phyloP scores from a whole-genome alignment of 1,140 invertebrate species.

The Drosophila virilis region DNA sequence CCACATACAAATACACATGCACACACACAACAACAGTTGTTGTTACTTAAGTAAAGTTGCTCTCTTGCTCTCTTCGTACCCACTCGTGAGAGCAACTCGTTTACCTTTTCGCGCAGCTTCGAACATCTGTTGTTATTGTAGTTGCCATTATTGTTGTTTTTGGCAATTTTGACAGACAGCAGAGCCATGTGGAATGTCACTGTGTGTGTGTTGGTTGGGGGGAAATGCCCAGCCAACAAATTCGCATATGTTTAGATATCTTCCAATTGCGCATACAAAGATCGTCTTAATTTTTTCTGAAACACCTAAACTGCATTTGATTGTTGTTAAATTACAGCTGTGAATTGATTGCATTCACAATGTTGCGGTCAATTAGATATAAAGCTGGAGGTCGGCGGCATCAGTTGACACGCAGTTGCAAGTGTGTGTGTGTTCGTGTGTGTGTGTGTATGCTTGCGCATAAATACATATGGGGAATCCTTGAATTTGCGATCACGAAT shows the following conservation, averaged over 20 bases:
- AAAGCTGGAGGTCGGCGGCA: slow-evolving; percentile 28
- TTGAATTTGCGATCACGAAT: slow-evolving; percentile 4
- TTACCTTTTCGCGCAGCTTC: slow-evolving; percentile 67
- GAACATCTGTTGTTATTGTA: slow-evolving; percentile 75
- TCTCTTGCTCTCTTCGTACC: slow-evolving; percentile 36
- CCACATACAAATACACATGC: slow-evolving; percentile 25
- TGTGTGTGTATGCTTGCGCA: not conserved
- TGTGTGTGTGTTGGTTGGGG: slow-evolving; percentile 14
- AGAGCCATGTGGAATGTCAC: slow-evolving; percentile 57
- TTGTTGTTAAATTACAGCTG: slow-evolving; percentile 43
- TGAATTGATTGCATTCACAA: slow-evolving; percentile 32
- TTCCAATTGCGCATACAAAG: slow-evolving; percentile 49
- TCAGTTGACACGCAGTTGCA: slow-evolving; percentile 17
- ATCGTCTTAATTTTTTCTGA: slow-evolving; percentile 36
- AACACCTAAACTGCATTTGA: slow-evolving; percentile 26
- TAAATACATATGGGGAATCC: slow-evolving; percentile 13
- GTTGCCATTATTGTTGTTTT: slow-evolving; percentile 58
- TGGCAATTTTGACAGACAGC: slow-evolving; percentile 63
- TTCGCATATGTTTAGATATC: slow-evolving; percentile 64
- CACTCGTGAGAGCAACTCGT: slow-evolving; percentile 70
- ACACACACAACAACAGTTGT: not conserved
- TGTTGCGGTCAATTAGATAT: slow-evolving; percentile 36
- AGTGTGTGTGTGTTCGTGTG: not conserved
- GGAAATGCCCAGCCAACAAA: slow-evolving; percentile 35
- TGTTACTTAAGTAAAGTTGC: slow-evolving; percentile 22